Base-by-base conservation (phyloP, 2,888 invertebrate species). In the Catocala nupta region DNA sequence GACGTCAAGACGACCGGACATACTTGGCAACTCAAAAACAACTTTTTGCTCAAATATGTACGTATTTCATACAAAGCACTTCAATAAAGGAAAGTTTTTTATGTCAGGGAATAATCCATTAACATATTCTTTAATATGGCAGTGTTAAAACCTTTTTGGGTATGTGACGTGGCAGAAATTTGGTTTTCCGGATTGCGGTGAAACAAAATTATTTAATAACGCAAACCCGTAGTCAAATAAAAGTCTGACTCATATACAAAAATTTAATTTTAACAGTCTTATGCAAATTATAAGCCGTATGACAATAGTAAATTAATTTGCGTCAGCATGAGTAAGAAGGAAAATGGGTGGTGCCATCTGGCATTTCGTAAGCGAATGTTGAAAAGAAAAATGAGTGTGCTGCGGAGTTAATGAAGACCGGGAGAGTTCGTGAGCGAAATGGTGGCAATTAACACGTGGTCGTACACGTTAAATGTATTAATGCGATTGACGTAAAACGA, bases 401-500 rank as follows among this genome's bases (percentile, higher is more conserved):
- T 1, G 42, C 33, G 43, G 55, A 44, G n/a, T 36, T 49, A n/a
- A 48, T 49, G 48, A 34, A 54, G 13, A 39, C 16, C 33, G 33
- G 65, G 54, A 44, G 42, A 64, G 64, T 61, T 83, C 84, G 82
- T 85, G 87, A 84, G 71, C 58, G 47, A 48, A 67, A 68, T 69
- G 78, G 82, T 83, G 77, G 73, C 75, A 67, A 74, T 80, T 80
- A 78, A 73, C 80, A 82, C 77, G 69, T 69, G 62, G 71, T 12
- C 9, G 54, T 65, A 68, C 56, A 70, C 69, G 82, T 78, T 83
- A 84, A 83, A 75, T 73, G 68, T 83, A 84, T 83, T 86, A 83
- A 83, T 81, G 77, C 71, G 72, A 82, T 80, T 87, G 87, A 88
- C 89, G 88, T 84, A 90, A 84, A 83, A 62, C 73, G 47, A 52